Evolutionary conservation across 2,888 invertebrate species (phyloP), one percentile per base, ranked within the genome.

Genomic region (Halictus quadricinctus): DNA sequence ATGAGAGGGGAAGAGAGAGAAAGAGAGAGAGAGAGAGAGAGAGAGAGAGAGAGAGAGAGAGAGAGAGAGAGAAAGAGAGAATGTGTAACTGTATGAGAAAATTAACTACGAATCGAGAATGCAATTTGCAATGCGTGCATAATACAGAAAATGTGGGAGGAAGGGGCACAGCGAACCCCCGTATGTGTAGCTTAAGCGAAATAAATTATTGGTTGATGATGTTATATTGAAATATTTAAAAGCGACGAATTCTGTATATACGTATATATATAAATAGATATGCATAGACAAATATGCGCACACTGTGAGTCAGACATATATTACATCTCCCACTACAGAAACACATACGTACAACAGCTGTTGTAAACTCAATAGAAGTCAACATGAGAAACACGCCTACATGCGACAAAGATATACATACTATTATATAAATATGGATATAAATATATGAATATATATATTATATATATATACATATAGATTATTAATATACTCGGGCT

Each of bases 171-270:
- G 64, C n/a, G 29, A 74, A 82, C 87, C 80, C 80, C 76, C 78
- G 79, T 88, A 88, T 86, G 90, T 90, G 88, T 92, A 92, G 90
- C 91, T 92, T 87, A 91, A 93, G 89, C 90, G 87, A 91, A 93
- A 93, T 92, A 92, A 93, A 93, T 94, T 93, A 94, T 94, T 94
- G 93, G 91, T 94, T 94, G 91, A 93, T 87, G 88, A 94, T 94
- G 94, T 94, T 94, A 93, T 94, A 94, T 94, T 92, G 88, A 92
- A 92, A 92, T 92, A 93, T 93, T 92, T 93, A 90, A 86, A 86
- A 81, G 90, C 84, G 81, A 88, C 88, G 81, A 74, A 90, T 89
- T 89, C 89, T 94, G 93, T 94, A 93, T 93, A 94, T 94, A 93
- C 91, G 87, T 92, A 93, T 91, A 93, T 91, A 87, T 86, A 90